Percentiles rank a stretch among this genome's conserved stretches.
phyloP scores from a whole-genome alignment of 2,888 invertebrate genomes.

The Cabera pusaria region DNA sequence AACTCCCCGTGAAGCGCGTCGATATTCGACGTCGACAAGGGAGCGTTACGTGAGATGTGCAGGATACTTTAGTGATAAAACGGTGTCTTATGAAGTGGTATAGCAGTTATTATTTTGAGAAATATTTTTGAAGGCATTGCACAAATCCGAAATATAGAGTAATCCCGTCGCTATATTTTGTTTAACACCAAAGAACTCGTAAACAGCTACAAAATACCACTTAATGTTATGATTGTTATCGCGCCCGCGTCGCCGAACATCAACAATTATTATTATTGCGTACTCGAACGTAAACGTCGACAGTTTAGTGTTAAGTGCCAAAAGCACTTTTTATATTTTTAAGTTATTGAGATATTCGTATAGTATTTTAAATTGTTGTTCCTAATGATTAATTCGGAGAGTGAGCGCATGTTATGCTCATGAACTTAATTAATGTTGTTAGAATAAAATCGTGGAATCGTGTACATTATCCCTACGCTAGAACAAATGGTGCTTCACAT shows the following conservation, averaged over 20 bases:
- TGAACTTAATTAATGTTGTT: slow-evolving; percentile 69
- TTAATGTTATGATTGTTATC: slow-evolving; percentile 12
- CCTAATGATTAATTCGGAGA: slow-evolving; percentile 75
- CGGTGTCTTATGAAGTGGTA: slow-evolving; percentile 18
- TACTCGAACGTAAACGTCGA: slow-evolving; percentile 32
- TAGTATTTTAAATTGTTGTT: slow-evolving; percentile 80
- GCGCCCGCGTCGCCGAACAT: slow-evolving; percentile 20
- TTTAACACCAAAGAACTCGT: slow-evolving; percentile 64
- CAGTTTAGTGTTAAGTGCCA: slow-evolving; percentile 75
- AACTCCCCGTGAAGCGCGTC: slow-evolving; percentile 20
- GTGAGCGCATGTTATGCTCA: slow-evolving; percentile 63
- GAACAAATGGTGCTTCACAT: slow-evolving; percentile 83
- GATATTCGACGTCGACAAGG: slow-evolving; percentile 15
- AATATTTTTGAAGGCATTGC: slow-evolving; percentile 30
- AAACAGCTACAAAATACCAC: slow-evolving; percentile 38
- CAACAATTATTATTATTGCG: slow-evolving; percentile 25
- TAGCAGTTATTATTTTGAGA: slow-evolving; percentile 6
- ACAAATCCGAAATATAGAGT: slow-evolving; percentile 24
- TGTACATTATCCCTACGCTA: slow-evolving; percentile 83
- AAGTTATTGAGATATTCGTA: slow-evolving; percentile 70
- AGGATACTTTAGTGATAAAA: slow-evolving; percentile 11
- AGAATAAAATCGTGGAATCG: slow-evolving; percentile 74
- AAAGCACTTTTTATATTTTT: slow-evolving; percentile 69
- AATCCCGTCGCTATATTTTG: slow-evolving; percentile 25
- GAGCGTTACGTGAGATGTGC: slow-evolving; percentile 15